Base-by-base conservation (phyloP, 2,113 vertebrate species). In the Dipodomys spectabilis region DNA sequence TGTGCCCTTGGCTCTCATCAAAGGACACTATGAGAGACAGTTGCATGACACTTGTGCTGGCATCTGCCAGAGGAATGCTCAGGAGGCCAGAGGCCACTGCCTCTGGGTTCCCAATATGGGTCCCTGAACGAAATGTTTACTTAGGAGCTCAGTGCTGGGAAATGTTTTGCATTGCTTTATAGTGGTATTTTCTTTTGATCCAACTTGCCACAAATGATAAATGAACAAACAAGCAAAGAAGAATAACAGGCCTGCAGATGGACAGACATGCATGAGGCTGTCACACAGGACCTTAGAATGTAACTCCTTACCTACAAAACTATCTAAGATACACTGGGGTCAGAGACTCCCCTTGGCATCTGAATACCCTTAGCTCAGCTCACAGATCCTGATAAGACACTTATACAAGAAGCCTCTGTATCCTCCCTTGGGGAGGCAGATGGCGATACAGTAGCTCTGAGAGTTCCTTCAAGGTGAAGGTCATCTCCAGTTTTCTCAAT, bases 391-490 rank as follows among this genome's bases (percentile, higher is more conserved):
- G 49, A 71, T 35, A 30, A 22, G 32, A 57, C 18, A 23, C 44
- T 64, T 20, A 0, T 9, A 81, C 62, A 85, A 65, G 78, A 83
- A 92, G 22, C 11, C 45, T 13, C 75, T n/a, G 74, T 67, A 75
- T 32, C n/a, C n/a, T 57, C 12, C 18, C 13, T 25, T 62, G 45
- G 69, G 68, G 45, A 86, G 23, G 65, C 7, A 18, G 44, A 44
- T 30, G 8, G 28, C 81, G 20, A 85, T 72, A 80, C 35, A 39
- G 49, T 32, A 75, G n/a, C 75, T 35, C 53, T 53, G 82, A 81
- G 89, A 82, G 82, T 64, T 75, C 67, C 32, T 95, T 80, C 74
- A 69, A 92, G 86, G 89, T 82, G 67, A 96, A 95, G 78, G 82
- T 67, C 65, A 92, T 90, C 23, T 91, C 8, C 23, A 67, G 10